A percentile compares a stretch with the other conserved stretches of the same genome.
Evolutionary conservation across 2,797 vertebrate genomes (phyloP).

Genomic region (Dryobates pubescens): DNA sequence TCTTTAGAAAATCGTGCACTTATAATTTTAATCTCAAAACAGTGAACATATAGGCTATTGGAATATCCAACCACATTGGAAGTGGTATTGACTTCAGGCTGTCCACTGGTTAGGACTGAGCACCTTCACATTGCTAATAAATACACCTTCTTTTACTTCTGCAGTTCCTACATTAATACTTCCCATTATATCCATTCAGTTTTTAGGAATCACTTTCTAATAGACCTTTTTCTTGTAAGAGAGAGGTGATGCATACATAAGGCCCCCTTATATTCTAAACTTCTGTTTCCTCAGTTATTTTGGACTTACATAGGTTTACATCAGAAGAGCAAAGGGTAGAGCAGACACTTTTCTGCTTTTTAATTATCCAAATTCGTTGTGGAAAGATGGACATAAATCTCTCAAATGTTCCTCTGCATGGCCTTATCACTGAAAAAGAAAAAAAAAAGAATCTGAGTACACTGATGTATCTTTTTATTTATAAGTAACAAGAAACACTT

Average conservation of each 20-base stretch:
- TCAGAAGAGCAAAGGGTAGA: background rate
- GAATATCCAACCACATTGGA: background rate
- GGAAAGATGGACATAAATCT: background rate
- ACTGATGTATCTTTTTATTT: background rate
- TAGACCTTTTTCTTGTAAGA: background rate
- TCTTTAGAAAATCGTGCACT: background rate
- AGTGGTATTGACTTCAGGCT: background rate
- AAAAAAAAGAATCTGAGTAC: background rate
- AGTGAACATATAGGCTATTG: background rate
- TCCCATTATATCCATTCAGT: background rate
- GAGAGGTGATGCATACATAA: background rate
- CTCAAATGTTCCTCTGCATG: background rate
- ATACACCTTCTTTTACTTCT: background rate
- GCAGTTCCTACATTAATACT: background rate
- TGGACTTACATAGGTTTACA: background rate
- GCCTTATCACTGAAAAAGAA: background rate
- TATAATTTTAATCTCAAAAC: background rate
- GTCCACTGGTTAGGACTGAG: background rate
- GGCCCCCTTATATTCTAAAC: accelerated
- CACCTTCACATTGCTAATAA: background rate
- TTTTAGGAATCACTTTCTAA: background rate
- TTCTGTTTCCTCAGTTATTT: background rate
- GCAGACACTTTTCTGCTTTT: background rate
- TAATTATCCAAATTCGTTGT: background rate
- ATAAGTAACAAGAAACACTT: background rate